Conservation (phyloP, 2,797 vertebrate genomes). For the Thaleichthys pacificus region DNA sequence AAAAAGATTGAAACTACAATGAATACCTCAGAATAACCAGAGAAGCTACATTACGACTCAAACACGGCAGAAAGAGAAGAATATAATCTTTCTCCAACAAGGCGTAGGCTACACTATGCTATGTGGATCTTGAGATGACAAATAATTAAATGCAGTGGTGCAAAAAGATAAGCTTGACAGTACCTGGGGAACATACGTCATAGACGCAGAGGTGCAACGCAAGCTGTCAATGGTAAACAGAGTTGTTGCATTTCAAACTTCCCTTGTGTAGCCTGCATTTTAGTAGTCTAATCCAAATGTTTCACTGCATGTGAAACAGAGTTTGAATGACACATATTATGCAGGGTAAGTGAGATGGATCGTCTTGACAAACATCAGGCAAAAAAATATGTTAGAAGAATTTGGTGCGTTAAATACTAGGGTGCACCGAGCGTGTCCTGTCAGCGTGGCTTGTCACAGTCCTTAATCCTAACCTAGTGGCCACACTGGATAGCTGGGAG, state of each 20-base stretch:
- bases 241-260: background rate
- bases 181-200: slow-evolving; percentile 34
- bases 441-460: background rate
- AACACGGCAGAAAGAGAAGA: slow-evolving; percentile 5
- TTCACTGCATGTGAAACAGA: background rate
- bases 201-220: slow-evolving; percentile 7
- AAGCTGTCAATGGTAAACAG: background rate
- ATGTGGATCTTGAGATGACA: slow-evolving; percentile 10
- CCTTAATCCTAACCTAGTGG: too few relatives aligned
- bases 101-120: slow-evolving; percentile 24
- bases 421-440: background rate
- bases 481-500: too few relatives aligned
- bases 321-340: background rate
- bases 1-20: background rate
- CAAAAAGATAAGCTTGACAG: slow-evolving; percentile 32
- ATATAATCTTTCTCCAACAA: slow-evolving; percentile 10
- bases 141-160: slow-evolving; percentile 27
- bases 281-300: background rate
- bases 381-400: background rate
- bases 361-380: background rate
- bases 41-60: too few relatives aligned
- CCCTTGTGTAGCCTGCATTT: too few relatives aligned
- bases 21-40: too few relatives aligned
- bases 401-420: background rate
- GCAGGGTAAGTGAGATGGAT: background rate